A percentile compares a stretch with the other conserved stretches of the same genome.
Conservation (phyloP, 2,797 vertebrate species). For the Caiman crocodilus region DNA sequence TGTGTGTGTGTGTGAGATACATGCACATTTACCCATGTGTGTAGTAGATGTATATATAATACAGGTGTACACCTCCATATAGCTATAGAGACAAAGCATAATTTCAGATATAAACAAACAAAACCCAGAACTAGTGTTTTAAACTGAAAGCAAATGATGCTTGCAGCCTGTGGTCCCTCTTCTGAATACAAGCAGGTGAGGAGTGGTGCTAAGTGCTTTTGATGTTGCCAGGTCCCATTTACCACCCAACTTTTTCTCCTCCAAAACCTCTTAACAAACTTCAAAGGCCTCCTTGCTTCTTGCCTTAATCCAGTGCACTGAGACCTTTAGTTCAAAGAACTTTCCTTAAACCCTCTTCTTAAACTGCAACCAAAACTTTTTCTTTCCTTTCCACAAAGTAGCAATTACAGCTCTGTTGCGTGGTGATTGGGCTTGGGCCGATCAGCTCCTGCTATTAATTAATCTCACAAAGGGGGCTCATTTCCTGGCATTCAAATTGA, state of each 20-base stretch:
- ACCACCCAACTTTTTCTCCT: conserved; percentile 93
- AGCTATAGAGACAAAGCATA: background rate
- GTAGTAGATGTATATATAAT: fast-evolving
- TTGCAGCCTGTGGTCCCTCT: conserved; percentile 78
- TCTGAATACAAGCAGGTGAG: conserved; percentile 91
- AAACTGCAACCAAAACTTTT: conserved; percentile 94
- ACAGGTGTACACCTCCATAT: background rate
- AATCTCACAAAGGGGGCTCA: conserved; percentile 98
- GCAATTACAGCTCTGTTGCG: conserved; percentile 94
- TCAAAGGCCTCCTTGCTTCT: conserved; percentile 94
- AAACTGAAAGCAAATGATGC: conserved; percentile 46
- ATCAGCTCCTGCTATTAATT: conserved; percentile 97
- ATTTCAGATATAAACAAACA: conserved; percentile 22
- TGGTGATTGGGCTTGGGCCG: conserved; percentile 88
- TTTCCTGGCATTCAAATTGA: conserved; percentile 98
- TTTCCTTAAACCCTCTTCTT: conserved; percentile 89
- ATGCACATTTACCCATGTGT: background rate
- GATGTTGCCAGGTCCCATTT: conserved; percentile 93
- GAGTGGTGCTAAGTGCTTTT: conserved; percentile 88
- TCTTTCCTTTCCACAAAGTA: conserved; percentile 92
- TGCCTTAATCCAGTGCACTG: conserved; percentile 96
- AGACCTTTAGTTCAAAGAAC: conserved; percentile 97
- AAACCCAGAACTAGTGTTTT: conserved; percentile 17
- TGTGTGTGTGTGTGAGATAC: background rate
- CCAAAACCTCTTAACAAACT: conserved; percentile 94